Evolutionary conservation across 2,113 vertebrate genomes (phyloP), one percentile per base, ranked within the genome.

Genomic region (Sebastes schlegelii): DNA sequence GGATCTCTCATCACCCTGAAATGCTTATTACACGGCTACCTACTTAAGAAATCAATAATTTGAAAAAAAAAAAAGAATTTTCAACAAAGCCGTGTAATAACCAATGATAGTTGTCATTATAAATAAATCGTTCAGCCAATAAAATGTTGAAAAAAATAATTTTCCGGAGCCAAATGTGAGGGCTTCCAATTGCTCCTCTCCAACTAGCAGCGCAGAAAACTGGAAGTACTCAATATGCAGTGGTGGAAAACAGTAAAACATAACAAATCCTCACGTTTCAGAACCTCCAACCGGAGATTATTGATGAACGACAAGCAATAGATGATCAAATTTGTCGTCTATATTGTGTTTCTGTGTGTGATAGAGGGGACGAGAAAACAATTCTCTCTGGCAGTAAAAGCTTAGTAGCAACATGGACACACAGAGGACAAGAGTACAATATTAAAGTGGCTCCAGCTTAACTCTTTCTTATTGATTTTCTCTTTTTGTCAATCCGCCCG

Each of bases 391-490:
- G 48, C 62, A 67, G 16, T 60, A 19, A 46, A 26, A 40, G 69
- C 46, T 62, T 42, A 26, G 21, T 21, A 60, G 76, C 65, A 51
- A 16, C 54, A 40, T 60, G 45, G 54, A 55, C 23, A 34, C 55
- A 45, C 43, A 42, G 34, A 83, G 42, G 49, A 77, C 57, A 74
- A 26, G 34, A 83, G 42, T 43, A 74, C 57, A 74, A 26, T 82
- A 79, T 74, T 66, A 67, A 75, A 67, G 65, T 61, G 60, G 55
- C 74, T 74, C 77, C 46, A 79, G 43, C 72, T 81, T 43, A 67
- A 81, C 64, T 81, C 43, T 66, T 74, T 58, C 17, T 45, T 62
- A 86, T 88, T 79, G 77, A 87, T 87, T 82, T 82, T 64, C 58
- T 76, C 21, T 77, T 60, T 75, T 63, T 85, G 81, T 84, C 75